These are phyloP conservation scores for Plodia interpunctella DNA, from an alignment of 1,140 invertebrate species.

Conservation along the genomic window DNA sequence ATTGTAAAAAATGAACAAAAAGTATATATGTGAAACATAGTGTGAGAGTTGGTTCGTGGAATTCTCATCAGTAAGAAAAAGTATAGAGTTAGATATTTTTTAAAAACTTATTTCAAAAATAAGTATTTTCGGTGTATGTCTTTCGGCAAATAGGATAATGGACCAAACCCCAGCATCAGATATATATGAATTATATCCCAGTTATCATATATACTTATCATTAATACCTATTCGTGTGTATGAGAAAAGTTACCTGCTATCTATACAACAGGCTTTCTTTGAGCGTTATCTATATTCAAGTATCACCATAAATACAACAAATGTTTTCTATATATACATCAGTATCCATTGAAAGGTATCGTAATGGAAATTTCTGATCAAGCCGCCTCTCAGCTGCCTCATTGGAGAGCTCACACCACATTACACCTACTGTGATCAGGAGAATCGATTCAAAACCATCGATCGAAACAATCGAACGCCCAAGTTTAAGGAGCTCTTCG, in stretches of 20 bases:
- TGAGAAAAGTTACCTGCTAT: no score
- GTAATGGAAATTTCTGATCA: background rate
- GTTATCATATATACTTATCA: no score
- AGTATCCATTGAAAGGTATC: background rate
- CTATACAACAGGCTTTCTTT: background rate
- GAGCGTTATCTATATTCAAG: background rate
- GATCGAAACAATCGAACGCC: background rate
- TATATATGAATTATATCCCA: no score
- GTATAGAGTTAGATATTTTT: no score
- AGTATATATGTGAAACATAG: background rate
- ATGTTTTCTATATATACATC: background rate
- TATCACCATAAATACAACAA: background rate
- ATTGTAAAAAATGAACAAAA: constrained; percentile 15
- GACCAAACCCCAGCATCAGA: no score
- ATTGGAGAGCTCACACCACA: background rate
- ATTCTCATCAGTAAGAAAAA: no score
- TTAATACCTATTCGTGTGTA: no score
- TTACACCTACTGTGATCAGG: background rate
- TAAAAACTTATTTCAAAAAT: no score
- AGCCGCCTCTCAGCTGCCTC: no score
- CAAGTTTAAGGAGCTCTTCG: background rate
- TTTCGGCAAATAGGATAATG: no score
- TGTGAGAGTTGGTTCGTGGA: background rate
- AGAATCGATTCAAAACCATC: background rate
- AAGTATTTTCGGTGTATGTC: no score